Evolutionary conservation across 2,888 invertebrate species (phyloP).

Genomic region (Trachelus troglodyta): DNA sequence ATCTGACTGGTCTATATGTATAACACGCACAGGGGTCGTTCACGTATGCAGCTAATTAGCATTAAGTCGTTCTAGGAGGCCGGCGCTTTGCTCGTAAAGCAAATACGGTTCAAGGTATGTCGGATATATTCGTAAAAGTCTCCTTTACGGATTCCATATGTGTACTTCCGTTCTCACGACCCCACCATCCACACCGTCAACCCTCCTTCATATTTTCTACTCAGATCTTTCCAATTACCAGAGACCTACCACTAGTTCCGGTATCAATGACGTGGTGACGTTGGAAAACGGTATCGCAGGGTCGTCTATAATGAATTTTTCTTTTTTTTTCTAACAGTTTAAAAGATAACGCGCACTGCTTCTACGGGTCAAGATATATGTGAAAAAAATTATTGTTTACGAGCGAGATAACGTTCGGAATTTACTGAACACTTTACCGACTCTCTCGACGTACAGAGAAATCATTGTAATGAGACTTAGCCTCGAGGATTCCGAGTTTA

Average conservation of each 20-base stretch:
- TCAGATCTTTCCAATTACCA: neutral
- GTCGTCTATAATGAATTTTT: neutral
- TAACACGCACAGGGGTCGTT: neutral
- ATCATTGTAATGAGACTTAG: neutral
- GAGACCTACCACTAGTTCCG: neutral
- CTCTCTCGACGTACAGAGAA: neutral
- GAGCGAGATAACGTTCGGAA: neutral
- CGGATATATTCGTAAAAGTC: conserved; percentile 15
- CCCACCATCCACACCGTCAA: conserved; percentile 9
- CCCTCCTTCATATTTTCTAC: neutral
- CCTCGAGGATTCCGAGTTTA: neutral
- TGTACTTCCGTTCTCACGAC: neutral
- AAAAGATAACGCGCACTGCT: neutral
- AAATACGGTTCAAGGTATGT: conserved; percentile 43
- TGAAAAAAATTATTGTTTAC: neutral
- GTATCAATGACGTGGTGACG: neutral
- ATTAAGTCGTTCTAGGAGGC: conserved; percentile 45
- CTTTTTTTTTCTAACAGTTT: neutral
- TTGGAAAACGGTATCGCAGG: neutral
- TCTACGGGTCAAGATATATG: neutral
- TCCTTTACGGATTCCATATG: neutral
- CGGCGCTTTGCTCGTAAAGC: conserved; percentile 42
- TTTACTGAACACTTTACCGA: neutral
- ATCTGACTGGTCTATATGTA: neutral
- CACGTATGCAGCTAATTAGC: conserved; percentile 44